phyloP scores from a whole-genome alignment of 2,113 vertebrate genomes.

The Romanogobio albipinnatus region DNA sequence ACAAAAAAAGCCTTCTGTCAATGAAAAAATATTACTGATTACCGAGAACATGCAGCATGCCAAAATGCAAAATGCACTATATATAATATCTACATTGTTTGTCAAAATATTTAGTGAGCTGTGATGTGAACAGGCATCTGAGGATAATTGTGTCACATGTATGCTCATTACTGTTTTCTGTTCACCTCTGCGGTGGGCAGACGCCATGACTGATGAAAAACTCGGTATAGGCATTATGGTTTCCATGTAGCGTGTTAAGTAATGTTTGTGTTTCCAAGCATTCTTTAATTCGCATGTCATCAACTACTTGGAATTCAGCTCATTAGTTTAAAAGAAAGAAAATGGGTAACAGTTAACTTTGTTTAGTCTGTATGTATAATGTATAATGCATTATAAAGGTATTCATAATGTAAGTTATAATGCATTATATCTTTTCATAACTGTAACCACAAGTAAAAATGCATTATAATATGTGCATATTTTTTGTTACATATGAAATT shows the following conservation, averaged over 20 bases:
- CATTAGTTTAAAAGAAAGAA: conserved; percentile 57
- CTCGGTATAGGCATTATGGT: conserved; percentile 77
- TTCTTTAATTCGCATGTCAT: conserved; percentile 74
- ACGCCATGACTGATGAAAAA: conserved; percentile 68
- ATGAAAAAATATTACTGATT: conserved; percentile 22
- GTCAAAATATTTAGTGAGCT: not conserved
- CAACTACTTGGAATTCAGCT: conserved; percentile 74
- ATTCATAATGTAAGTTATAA: too few species aligned
- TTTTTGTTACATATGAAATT: too few species aligned
- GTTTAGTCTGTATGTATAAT: too few species aligned
- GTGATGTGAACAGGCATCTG: not conserved
- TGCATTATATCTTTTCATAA: too few species aligned
- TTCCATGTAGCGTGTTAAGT: conserved; percentile 76
- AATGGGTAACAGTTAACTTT: too few species aligned
- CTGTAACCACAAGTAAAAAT: too few species aligned
- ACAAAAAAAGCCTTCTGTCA: conserved; percentile 44
- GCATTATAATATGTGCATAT: too few species aligned
- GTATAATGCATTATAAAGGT: too few species aligned
- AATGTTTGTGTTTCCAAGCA: conserved; percentile 72
- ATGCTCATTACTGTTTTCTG: conserved; percentile 15
- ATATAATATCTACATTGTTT: conserved; percentile 26
- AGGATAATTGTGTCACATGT: conserved; percentile 52
- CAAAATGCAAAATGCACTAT: conserved; percentile 23
- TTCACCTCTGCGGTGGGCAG: conserved; percentile 64
- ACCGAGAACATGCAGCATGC: conserved; percentile 44